Conservation (phyloP, 1,140 invertebrate species). For the Zaprionus taronus region DNA sequence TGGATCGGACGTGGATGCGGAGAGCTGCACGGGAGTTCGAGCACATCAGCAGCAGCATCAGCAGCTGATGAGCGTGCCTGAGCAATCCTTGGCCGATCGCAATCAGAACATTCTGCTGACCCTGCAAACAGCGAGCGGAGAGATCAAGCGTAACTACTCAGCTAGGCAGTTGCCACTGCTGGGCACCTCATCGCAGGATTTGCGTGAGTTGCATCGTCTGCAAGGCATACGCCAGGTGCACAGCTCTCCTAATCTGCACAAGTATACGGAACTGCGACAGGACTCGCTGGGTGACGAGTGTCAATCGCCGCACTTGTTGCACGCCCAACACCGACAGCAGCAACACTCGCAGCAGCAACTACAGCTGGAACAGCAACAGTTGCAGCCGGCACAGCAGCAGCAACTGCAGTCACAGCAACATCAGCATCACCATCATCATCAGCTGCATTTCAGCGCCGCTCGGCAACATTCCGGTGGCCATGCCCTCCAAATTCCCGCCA, state of each 20-base stretch:
- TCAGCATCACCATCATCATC: constrained; percentile 49
- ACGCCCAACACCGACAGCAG: constrained; percentile 61
- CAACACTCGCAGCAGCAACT: constrained; percentile 42
- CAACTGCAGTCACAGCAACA: constrained; percentile 32
- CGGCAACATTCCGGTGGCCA: constrained; percentile 46
- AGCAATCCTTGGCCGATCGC: constrained; percentile 59
- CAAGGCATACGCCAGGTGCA: constrained; percentile 81
- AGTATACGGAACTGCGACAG: constrained; percentile 65
- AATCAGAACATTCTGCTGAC: constrained; percentile 79
- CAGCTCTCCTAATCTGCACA: constrained; percentile 81
- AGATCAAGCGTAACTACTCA: constrained; percentile 81
- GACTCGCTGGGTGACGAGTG: constrained; percentile 55
- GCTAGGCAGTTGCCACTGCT: constrained; percentile 71
- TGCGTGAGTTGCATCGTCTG: constrained; percentile 59
- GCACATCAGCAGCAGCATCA: constrained; percentile 1
- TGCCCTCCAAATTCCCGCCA: constrained; percentile 78
- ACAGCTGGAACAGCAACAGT: constrained; percentile 34
- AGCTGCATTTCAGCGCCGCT: constrained; percentile 36
- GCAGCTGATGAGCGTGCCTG: constrained; percentile 62
- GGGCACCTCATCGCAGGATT: constrained; percentile 73
- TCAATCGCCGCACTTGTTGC: constrained; percentile 67
- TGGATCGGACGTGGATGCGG: constrained; percentile 67
- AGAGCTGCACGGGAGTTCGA: neutral
- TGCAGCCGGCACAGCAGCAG: constrained; percentile 45
- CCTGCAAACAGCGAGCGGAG: constrained; percentile 73